Percentiles rank a stretch among this genome's conserved stretches.
Evolutionary conservation across 1,140 invertebrate species (phyloP).

Genomic region (Philaenus spumarius): DNA sequence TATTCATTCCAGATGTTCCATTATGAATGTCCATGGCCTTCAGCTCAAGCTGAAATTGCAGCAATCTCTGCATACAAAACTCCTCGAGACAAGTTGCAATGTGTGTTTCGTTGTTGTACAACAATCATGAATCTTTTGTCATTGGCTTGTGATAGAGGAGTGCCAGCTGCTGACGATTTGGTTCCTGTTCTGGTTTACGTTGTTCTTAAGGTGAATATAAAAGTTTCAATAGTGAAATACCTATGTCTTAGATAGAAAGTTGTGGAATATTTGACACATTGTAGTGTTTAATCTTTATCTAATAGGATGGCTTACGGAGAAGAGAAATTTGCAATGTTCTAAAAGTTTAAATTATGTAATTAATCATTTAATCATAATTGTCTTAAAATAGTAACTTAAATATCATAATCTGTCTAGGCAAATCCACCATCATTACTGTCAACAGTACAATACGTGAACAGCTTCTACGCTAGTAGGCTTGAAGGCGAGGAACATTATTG

Average conservation of each 20-base stretch:
- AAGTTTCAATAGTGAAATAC: neutral
- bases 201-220: conserved; percentile 73
- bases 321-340: neutral
- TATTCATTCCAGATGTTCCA: conserved; percentile 52
- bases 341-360: no score
- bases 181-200: conserved; percentile 96
- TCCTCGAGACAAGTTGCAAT: conserved; percentile 88
- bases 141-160: conserved; percentile 65
- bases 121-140: conserved; percentile 91
- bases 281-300: neutral
- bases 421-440: conserved; percentile 94
- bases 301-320: neutral
- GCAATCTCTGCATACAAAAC: conserved; percentile 92
- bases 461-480: conserved; percentile 78
- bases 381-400: no score
- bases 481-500: conserved; percentile 93
- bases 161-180: conserved; percentile 95
- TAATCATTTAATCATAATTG: no score
- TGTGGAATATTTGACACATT: neutral
- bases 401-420: conserved; percentile 58
- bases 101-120: conserved; percentile 77
- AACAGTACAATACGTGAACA: conserved; percentile 93
- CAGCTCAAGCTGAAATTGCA: conserved; percentile 88
- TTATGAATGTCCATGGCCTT: conserved; percentile 94
- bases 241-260: neutral